These are phyloP conservation scores for Chaetura pelagica DNA, from an alignment of 2,113 vertebrate species.

Conservation along the genomic window DNA sequence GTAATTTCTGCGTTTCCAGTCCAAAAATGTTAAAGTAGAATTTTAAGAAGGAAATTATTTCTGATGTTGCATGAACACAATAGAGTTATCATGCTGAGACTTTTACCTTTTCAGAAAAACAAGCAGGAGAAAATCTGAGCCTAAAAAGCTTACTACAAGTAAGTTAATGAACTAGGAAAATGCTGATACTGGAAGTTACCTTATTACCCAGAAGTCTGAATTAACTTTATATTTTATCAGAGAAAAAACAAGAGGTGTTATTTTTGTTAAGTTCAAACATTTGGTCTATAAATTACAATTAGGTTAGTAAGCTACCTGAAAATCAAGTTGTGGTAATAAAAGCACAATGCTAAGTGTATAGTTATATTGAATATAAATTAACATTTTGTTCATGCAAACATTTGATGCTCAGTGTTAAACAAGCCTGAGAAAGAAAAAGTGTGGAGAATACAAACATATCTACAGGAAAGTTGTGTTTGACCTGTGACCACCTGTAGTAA, in stretches of 20 bases:
- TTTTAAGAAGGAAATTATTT: slow-evolving; percentile 21
- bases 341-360: neutral
- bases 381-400: neutral
- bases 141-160: neutral
- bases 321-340: neutral
- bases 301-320: neutral
- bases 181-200: neutral
- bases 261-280: neutral
- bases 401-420: neutral
- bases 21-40: neutral
- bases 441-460: neutral
- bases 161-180: neutral
- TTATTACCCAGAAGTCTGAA: neutral
- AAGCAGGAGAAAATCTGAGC: neutral
- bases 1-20: slow-evolving; percentile 6
- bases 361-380: neutral
- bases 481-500: neutral
- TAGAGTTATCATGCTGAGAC: neutral
- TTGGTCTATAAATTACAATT: slow-evolving; percentile 33
- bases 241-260: neutral
- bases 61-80: neutral
- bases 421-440: neutral
- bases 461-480: neutral
- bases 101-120: neutral
- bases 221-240: neutral